These are phyloP conservation scores for Haliclona indistincta DNA, from an alignment of 37 sponge, comb jelly and placozoan species.

Conservation along the genomic window DNA sequence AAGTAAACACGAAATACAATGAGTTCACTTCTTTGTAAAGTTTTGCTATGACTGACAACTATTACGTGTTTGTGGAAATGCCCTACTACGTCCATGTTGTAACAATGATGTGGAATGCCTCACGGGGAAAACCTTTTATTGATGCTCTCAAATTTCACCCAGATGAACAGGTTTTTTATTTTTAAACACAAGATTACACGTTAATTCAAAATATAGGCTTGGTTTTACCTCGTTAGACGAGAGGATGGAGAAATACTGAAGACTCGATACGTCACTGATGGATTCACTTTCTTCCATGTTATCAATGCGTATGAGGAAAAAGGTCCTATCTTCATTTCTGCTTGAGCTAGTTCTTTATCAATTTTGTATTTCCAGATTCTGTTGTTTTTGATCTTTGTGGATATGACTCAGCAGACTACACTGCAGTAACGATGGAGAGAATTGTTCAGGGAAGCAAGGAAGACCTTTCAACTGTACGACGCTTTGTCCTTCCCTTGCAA, in stretches of 20 bases:
- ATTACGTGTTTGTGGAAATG: constrained; percentile 15
- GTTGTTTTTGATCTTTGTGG: constrained; percentile 16
- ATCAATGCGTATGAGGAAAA: constrained; percentile 31
- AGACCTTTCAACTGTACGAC: too few species aligned
- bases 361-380: too few species aligned
- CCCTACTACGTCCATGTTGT: background rate
- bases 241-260: constrained; percentile 1
- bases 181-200: background rate
- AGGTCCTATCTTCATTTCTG: too few species aligned
- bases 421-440: too few species aligned
- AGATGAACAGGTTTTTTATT: background rate
- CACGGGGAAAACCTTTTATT: background rate
- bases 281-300: constrained; percentile 2
- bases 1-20: background rate
- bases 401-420: too few species aligned
- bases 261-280: background rate
- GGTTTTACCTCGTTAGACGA: constrained; percentile 2
- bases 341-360: too few species aligned
- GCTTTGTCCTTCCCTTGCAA: constrained; percentile 13
- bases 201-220: background rate
- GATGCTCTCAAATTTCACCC: background rate
- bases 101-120: background rate
- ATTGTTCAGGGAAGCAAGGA: too few species aligned
- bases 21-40: background rate
- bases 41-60: constrained; percentile 17